phyloP scores from a whole-genome alignment of 1,140 invertebrate species.

The Calycopis cecrops region DNA sequence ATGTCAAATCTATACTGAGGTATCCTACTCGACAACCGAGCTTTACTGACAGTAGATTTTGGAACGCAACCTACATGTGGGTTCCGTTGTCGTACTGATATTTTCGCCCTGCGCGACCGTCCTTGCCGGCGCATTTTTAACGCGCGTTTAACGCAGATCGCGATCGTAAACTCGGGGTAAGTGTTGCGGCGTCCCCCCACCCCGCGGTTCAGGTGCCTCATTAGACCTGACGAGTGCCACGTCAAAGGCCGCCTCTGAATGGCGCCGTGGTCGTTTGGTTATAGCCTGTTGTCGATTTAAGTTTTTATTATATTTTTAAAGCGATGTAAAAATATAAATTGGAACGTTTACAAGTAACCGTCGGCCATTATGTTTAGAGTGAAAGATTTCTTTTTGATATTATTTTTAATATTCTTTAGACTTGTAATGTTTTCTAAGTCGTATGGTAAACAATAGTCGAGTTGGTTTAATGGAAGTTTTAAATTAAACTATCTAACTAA shows the following conservation, averaged over 20 bases:
- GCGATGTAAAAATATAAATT: conserved; percentile 29
- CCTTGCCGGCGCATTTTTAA: conserved; percentile 39
- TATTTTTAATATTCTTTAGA: too few species aligned
- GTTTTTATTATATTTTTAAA: conserved; percentile 8
- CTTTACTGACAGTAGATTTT: too few species aligned
- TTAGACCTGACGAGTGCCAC: conserved; percentile 43
- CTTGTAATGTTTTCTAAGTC: too few species aligned
- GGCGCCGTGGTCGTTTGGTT: conserved; percentile 26
- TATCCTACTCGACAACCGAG: too few species aligned
- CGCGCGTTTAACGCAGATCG: conserved; percentile 48
- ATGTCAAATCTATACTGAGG: too few species aligned
- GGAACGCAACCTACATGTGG: too few species aligned
- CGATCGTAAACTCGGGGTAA: conserved; percentile 46
- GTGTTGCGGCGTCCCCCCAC: conserved; percentile 30
- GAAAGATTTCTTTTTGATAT: too few species aligned
- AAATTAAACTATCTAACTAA: too few species aligned
- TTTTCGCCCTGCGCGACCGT: conserved; percentile 21
- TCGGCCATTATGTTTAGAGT: too few species aligned
- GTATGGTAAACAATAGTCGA: too few species aligned
- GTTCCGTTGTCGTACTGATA: not conserved
- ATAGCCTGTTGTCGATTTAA: conserved; percentile 18
- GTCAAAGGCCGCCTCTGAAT: conserved; percentile 27
- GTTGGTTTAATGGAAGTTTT: too few species aligned
- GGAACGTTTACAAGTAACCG: too few species aligned
- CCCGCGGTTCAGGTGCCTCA: conserved; percentile 43